These are phyloP conservation scores for Muscina levida DNA, from an alignment of 2,888 invertebrate species.

Conservation along the genomic window DNA sequence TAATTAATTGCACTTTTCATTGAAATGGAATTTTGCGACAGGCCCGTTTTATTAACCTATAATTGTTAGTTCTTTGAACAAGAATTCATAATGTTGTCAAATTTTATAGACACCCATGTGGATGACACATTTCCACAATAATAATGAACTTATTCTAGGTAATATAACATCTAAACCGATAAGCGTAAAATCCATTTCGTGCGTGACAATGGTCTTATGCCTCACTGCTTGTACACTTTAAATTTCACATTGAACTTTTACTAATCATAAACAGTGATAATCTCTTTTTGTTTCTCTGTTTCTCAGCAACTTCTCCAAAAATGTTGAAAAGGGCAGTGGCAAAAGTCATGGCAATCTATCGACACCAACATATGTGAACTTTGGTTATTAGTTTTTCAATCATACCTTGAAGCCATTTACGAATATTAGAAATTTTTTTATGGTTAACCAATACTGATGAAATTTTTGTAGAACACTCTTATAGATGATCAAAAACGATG, in stretches of 20 bases:
- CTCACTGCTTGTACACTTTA: not conserved
- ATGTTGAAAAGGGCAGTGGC: slow-evolving; percentile 1
- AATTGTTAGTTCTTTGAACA: too few relatives aligned
- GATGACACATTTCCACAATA: too few relatives aligned
- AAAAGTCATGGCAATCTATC: not conserved
- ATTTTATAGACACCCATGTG: too few relatives aligned
- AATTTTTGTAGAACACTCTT: slow-evolving; percentile 7
- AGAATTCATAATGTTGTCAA: too few relatives aligned
- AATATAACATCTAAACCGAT: too few relatives aligned
- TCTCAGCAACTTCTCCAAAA: slow-evolving; percentile 22
- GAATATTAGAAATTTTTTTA: slow-evolving; percentile 47
- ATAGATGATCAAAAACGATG: not conserved
- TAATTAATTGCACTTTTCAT: too few relatives aligned
- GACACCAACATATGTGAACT: slow-evolving; percentile 41
- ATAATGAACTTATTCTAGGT: too few relatives aligned
- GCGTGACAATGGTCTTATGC: not conserved
- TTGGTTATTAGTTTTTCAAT: slow-evolving; percentile 43
- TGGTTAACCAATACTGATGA: slow-evolving; percentile 49
- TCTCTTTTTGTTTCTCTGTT: not conserved
- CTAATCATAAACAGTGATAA: not conserved
- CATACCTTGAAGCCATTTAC: slow-evolving; percentile 49
- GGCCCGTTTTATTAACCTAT: too few relatives aligned
- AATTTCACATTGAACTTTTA: not conserved
- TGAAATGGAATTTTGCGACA: too few relatives aligned
- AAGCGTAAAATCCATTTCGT: too few relatives aligned